Evolutionary conservation across 2,113 vertebrate genomes (phyloP).

Genomic region (Dissostichus mawsoni): DNA sequence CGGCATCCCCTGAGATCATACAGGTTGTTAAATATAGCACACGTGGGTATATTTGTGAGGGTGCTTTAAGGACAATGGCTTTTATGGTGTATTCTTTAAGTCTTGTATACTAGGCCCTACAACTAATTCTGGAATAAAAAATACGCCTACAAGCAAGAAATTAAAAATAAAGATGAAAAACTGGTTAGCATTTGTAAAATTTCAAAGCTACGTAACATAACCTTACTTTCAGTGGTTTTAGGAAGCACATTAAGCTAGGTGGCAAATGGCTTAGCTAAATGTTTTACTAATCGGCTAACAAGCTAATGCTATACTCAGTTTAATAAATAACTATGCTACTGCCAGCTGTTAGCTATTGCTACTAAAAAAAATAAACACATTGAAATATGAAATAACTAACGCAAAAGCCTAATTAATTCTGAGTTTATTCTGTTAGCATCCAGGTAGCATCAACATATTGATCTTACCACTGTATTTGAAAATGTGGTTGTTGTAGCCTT

Average conservation of each 20-base stretch:
- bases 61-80: slow-evolving; percentile 4
- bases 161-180: neutral
- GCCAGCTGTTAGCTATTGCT: neutral
- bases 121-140: neutral
- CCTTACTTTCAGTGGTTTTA: neutral
- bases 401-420: neutral
- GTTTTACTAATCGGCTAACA: no score
- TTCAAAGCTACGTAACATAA: neutral
- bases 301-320: no score
- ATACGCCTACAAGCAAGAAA: neutral
- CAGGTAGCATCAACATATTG: neutral
- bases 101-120: neutral
- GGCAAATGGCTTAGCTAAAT: no score
- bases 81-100: neutral
- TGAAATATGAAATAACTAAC: neutral
- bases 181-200: neutral
- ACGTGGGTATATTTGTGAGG: neutral
- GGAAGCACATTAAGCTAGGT: no score
- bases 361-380: neutral
- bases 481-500: neutral
- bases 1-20: slow-evolving; percentile 25
- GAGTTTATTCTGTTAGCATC: neutral
- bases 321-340: neutral
- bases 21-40: slow-evolving; percentile 21
- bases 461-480: neutral